Conservation (phyloP, 2,797 vertebrate species). For the Nyctibius grandis region DNA sequence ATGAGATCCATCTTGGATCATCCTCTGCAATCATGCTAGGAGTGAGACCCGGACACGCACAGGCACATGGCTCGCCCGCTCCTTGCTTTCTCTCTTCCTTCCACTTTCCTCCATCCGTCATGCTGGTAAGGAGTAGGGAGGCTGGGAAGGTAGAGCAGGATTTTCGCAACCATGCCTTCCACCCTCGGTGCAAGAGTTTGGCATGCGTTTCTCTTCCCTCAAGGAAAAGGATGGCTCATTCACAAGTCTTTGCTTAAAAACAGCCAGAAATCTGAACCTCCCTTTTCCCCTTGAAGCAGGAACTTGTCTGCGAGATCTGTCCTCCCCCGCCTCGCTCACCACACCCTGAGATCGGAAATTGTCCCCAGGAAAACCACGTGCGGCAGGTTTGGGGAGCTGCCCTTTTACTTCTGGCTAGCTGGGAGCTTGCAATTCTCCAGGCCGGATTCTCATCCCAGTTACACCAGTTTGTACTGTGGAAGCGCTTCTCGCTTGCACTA, state of each 20-base stretch:
- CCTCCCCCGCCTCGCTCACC: neutral
- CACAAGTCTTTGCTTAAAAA: neutral
- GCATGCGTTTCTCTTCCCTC: neutral
- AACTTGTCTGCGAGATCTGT: neutral
- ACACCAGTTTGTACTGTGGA: neutral
- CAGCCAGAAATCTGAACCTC: neutral
- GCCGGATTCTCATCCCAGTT: neutral
- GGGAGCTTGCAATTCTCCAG: neutral
- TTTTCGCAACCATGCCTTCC: neutral
- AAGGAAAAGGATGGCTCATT: neutral
- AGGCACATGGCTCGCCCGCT: fast-evolving
- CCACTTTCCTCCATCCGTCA: neutral
- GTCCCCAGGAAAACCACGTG: neutral
- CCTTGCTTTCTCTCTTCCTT: neutral
- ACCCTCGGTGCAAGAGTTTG: fast-evolving
- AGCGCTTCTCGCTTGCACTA: neutral
- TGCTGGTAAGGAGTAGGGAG: fast-evolving
- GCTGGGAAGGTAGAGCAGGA: neutral
- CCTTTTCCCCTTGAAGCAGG: neutral
- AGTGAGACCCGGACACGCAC: fast-evolving
- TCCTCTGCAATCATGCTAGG: neutral
- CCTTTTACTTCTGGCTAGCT: neutral
- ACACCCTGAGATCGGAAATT: neutral
- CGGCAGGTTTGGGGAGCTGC: neutral
- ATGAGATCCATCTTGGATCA: neutral